Conservation (phyloP, 1,140 invertebrate genomes). For the Teleogryllus occipitalis region DNA sequence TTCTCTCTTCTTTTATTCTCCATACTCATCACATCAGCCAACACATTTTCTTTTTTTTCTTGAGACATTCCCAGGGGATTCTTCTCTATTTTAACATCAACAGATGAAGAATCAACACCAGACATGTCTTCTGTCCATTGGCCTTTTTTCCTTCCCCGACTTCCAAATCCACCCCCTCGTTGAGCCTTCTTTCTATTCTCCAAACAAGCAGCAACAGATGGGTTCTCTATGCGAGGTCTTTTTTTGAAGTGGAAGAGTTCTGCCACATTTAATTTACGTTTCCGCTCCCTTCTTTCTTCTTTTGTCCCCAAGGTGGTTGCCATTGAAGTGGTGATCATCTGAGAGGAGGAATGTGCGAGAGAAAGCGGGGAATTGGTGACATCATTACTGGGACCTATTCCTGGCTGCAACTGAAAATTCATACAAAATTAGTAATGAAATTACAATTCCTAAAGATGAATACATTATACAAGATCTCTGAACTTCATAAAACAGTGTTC, state of each 20-base stretch:
- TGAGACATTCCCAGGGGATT: too few species aligned
- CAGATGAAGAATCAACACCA: neutral
- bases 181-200: too few species aligned
- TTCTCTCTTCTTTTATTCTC: neutral
- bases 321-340: conserved; percentile 11
- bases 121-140: neutral
- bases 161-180: neutral
- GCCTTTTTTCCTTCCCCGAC: neutral
- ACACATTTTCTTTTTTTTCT: too few species aligned
- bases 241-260: conserved; percentile 49
- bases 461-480: too few species aligned
- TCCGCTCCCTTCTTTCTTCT: conserved; percentile 58
- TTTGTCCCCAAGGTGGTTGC: conserved; percentile 40
- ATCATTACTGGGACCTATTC: conserved; percentile 16
- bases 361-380: conserved; percentile 26
- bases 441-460: too few species aligned
- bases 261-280: conserved; percentile 59
- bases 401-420: conserved; percentile 17
- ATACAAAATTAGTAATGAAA: too few species aligned
- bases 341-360: conserved; percentile 25
- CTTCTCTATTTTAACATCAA: too few species aligned
- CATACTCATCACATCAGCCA: neutral
- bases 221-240: neutral
- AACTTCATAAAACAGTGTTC: too few species aligned
- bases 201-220: neutral